phyloP scores from a whole-genome alignment of 1,140 invertebrate genomes.

The Polypedilum vanderplanki region DNA sequence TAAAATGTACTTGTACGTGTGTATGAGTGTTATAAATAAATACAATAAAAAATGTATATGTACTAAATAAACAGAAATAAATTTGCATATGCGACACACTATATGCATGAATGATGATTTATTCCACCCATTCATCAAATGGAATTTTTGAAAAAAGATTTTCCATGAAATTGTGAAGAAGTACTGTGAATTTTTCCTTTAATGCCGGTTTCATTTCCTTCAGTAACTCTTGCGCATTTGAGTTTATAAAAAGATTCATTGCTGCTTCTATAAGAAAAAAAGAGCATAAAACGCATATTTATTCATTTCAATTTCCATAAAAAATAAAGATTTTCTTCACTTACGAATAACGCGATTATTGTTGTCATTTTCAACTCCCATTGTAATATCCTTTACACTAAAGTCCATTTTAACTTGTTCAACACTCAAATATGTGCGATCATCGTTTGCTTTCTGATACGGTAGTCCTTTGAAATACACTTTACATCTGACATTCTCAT shows the following conservation, averaged over 20 bases:
- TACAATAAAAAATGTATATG: slow-evolving; percentile 4
- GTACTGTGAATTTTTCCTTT: slow-evolving; percentile 62
- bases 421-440: slow-evolving; percentile 56
- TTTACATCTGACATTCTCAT: slow-evolving; percentile 75
- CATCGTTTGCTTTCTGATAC: slow-evolving; percentile 47
- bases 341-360: slow-evolving; percentile 70
- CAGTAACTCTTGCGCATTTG: slow-evolving; percentile 69
- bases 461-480: slow-evolving; percentile 67
- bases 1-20: not conserved
- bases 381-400: slow-evolving; percentile 67
- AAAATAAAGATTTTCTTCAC: slow-evolving; percentile 42
- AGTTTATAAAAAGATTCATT: slow-evolving; percentile 78
- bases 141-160: slow-evolving; percentile 67
- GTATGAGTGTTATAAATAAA: not conserved
- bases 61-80: slow-evolving; percentile 20
- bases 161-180: slow-evolving; percentile 66
- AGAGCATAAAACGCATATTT: no score
- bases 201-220: slow-evolving; percentile 82
- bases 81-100: slow-evolving; percentile 5
- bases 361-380: slow-evolving; percentile 76
- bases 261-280: slow-evolving; percentile 57
- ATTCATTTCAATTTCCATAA: slow-evolving; percentile 68
- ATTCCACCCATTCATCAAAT: slow-evolving; percentile 62
- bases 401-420: slow-evolving; percentile 75
- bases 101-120: slow-evolving; percentile 26